Conservation (phyloP, 2,113 vertebrate genomes). For the Picathartes gymnocephalus region DNA sequence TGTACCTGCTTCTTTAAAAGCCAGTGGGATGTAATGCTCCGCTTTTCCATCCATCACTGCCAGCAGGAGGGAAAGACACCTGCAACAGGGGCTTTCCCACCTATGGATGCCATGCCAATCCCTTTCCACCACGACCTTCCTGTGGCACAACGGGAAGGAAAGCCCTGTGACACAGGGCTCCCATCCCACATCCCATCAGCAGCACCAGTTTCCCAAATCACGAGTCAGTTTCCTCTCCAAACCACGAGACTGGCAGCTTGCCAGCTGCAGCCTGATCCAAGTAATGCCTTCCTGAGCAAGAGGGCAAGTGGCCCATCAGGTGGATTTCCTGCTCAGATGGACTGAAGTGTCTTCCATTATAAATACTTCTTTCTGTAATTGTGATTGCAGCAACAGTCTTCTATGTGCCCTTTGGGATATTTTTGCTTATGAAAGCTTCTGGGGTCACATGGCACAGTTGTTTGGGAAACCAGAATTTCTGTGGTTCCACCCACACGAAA, state of each 20-base stretch:
- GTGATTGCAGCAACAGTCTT: not conserved
- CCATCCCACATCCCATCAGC: not conserved
- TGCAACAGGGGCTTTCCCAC: not conserved
- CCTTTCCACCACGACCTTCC: not conserved
- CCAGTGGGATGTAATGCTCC: not conserved
- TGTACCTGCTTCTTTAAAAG: not conserved
- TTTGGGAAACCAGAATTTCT: not conserved
- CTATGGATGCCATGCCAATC: fast-evolving
- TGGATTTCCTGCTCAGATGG: not conserved
- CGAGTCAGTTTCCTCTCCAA: not conserved
- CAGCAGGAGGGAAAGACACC: not conserved
- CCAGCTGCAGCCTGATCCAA: not conserved
- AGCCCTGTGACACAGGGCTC: not conserved
- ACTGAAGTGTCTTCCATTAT: not conserved
- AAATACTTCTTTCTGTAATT: not conserved
- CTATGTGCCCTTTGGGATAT: not conserved
- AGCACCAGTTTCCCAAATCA: fast-evolving
- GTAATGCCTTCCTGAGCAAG: not conserved
- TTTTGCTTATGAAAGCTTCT: not conserved
- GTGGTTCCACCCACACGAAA: not conserved
- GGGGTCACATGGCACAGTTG: not conserved
- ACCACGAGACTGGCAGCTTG: not conserved
- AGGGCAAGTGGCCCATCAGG: not conserved
- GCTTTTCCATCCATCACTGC: not conserved
- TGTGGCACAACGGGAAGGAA: not conserved